Percentiles rank a stretch among this genome's conserved stretches.
Conservation (phyloP, 2,888 invertebrate genomes). For the Drosophila eohydei region DNA sequence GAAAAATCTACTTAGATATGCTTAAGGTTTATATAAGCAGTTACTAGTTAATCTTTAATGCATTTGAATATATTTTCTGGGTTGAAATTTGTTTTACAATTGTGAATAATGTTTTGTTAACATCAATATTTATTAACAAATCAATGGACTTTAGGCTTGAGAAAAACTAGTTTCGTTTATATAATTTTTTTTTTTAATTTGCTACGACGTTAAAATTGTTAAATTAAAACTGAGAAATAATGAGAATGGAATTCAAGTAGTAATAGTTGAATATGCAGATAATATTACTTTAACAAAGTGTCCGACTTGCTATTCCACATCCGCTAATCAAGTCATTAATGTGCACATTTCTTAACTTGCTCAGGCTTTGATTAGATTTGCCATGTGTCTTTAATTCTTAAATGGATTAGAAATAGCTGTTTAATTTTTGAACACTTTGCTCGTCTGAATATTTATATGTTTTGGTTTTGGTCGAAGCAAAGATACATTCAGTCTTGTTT, state of each 20-base stretch:
- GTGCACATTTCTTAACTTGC: background rate
- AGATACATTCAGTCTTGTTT: background rate
- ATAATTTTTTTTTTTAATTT: no score
- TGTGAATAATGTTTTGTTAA: background rate
- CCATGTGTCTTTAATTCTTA: background rate
- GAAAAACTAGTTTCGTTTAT: background rate
- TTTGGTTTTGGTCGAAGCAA: fast-evolving
- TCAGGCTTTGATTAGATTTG: background rate
- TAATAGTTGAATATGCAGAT: no score
- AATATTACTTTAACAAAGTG: no score
- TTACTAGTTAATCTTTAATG: background rate
- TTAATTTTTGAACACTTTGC: background rate
- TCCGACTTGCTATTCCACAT: background rate
- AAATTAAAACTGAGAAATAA: no score
- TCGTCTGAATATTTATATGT: background rate
- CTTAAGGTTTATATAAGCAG: background rate
- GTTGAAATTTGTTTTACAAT: background rate
- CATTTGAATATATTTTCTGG: background rate
- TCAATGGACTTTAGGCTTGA: background rate
- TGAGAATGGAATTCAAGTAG: no score
- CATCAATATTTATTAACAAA: background rate
- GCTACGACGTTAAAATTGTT: no score
- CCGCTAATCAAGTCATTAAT: background rate
- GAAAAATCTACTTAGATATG: background rate
- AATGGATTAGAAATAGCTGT: background rate